phyloP scores from a whole-genome alignment of 2,888 invertebrate species.

The Xestia ashworthii region DNA sequence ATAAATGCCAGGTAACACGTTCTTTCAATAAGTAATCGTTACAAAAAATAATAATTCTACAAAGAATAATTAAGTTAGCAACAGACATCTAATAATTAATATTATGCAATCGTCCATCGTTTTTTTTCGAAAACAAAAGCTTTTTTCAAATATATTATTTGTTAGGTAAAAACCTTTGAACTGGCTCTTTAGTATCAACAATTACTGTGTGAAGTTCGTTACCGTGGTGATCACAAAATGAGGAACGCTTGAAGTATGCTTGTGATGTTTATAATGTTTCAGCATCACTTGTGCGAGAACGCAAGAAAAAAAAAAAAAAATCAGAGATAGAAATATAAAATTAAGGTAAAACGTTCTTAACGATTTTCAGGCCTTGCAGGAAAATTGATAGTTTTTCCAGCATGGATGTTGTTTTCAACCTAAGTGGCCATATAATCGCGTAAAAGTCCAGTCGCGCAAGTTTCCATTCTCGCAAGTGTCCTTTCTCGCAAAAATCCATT shows the following conservation, averaged over 20 bases:
- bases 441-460: too few species aligned
- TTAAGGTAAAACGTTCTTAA: neutral
- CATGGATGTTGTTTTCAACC: too few species aligned
- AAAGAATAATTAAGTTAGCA: neutral
- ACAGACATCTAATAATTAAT: neutral
- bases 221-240: constrained; percentile 17
- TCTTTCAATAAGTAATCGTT: neutral
- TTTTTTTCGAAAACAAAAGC: neutral
- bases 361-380: too few species aligned
- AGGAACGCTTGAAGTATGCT: constrained; percentile 2
- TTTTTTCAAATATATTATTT: constrained; percentile 2
- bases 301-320: neutral
- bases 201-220: constrained; percentile 26
- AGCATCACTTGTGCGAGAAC: constrained; percentile 7
- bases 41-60: neutral
- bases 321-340: neutral
- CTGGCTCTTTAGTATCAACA: constrained; percentile 1
- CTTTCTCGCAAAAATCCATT: too few species aligned
- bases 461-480: too few species aligned
- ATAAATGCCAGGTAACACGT: neutral
- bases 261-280: constrained; percentile 5
- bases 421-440: too few species aligned
- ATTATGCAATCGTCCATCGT: neutral
- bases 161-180: constrained; percentile 21
- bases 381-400: too few species aligned